A percentile compares a stretch with the other conserved stretches of the same genome.
Conservation (phyloP, 1,140 invertebrate genomes). For the Dreissena polymorpha region DNA sequence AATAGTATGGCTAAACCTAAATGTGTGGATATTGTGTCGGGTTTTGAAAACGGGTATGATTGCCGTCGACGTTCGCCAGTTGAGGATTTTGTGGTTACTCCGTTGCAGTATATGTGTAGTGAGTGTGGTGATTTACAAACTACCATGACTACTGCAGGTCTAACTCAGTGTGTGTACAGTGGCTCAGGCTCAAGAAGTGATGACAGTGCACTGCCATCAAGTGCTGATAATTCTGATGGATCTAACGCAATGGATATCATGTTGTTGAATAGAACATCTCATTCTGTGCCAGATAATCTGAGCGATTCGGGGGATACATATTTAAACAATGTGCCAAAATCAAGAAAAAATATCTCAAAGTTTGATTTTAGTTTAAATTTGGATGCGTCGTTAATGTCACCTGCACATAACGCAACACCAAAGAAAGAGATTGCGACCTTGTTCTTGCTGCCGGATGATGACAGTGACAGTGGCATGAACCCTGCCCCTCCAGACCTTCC, state of each 20-base stretch:
- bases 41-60: constrained; percentile 49
- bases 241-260: constrained; percentile 46
- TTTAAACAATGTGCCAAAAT: constrained; percentile 30
- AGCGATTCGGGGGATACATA: constrained; percentile 19
- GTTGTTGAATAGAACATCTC: constrained; percentile 19
- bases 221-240: constrained; percentile 58
- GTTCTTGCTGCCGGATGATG: constrained; percentile 35
- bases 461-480: constrained; percentile 9
- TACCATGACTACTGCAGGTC: not conserved
- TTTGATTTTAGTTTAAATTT: constrained; percentile 45
- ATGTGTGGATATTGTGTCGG: constrained; percentile 37
- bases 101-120: not conserved
- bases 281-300: constrained; percentile 16
- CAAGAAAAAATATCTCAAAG: constrained; percentile 21
- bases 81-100: constrained; percentile 5
- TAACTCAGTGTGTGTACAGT: constrained; percentile 24
- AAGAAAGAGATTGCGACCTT: constrained; percentile 3
- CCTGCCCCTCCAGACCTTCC: constrained; percentile 69
- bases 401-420: not conserved
- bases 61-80: constrained; percentile 12
- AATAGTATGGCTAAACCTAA: constrained; percentile 33
- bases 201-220: constrained; percentile 54
- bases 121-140: not conserved
- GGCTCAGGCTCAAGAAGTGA: constrained; percentile 41
- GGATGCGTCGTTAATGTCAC: not conserved